Evolutionary conservation across 1,140 invertebrate species (phyloP).

Genomic region (Phenacoccus solenopsis): DNA sequence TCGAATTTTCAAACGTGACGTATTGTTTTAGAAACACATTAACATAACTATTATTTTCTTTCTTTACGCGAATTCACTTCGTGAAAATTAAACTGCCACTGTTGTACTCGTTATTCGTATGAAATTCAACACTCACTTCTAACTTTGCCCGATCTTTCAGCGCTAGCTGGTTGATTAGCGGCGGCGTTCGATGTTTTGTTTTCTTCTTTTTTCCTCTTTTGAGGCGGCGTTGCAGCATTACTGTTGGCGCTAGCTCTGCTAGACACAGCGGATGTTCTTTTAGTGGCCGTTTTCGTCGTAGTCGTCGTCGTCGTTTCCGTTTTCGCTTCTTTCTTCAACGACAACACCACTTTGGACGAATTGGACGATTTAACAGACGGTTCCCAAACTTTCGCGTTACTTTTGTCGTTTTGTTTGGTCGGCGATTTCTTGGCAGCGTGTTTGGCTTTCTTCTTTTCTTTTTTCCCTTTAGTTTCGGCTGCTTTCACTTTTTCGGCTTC

Average conservation of each 20-base stretch:
- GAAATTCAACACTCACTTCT: conserved; percentile 3
- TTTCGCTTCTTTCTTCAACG: not conserved
- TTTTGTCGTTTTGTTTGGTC: not conserved
- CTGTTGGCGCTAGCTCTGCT: not conserved
- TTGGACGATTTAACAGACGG: conserved; percentile 7
- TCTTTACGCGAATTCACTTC: no score
- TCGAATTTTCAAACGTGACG: no score
- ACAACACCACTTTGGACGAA: not conserved
- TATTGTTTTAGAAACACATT: no score
- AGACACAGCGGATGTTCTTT: not conserved
- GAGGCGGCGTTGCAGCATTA: not conserved
- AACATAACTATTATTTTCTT: no score
- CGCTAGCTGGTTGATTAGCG: not conserved
- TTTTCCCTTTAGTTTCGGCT: not conserved
- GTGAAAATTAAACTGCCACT: no score
- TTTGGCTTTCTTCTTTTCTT: not conserved
- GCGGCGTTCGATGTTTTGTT: not conserved
- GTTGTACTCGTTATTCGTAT: no score
- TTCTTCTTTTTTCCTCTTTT: conserved; percentile 7
- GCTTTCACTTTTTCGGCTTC: not conserved
- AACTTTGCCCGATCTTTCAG: not conserved
- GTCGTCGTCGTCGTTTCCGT: not conserved
- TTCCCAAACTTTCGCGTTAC: not conserved
- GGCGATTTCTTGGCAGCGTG: not conserved
- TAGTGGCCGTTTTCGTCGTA: not conserved